Percentiles rank a stretch among this genome's conserved stretches.
These are phyloP conservation scores for Paramormyrops kingsleyae DNA, from an alignment of 2,113 vertebrate species.

Conservation along the genomic window DNA sequence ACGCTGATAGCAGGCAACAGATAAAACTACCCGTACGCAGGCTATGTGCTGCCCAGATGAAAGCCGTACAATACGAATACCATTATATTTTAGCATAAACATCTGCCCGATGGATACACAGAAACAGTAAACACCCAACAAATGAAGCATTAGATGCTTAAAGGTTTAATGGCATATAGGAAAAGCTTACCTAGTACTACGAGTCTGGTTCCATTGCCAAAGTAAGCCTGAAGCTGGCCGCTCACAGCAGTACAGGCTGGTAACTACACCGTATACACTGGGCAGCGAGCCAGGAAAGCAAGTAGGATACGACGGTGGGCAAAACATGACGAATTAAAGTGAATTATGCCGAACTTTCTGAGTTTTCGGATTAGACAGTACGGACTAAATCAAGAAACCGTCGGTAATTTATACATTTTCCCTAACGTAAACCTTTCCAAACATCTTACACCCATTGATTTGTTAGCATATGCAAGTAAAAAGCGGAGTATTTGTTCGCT, in stretches of 20 bases:
- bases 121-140: not conserved
- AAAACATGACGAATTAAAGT: not conserved
- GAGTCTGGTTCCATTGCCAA: constrained; percentile 45
- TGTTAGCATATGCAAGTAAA: not conserved
- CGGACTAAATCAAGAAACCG: not conserved
- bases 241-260: constrained; percentile 28
- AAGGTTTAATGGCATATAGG: not conserved
- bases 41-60: not conserved
- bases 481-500: not conserved
- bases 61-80: not conserved
- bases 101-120: not conserved
- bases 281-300: constrained; percentile 29
- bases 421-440: not conserved
- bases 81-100: not conserved
- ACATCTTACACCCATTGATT: not conserved
- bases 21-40: constrained; percentile 44
- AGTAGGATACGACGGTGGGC: not conserved
- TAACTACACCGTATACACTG: constrained; percentile 22
- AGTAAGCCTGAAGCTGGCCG: constrained; percentile 28
- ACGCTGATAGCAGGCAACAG: constrained; percentile 52
- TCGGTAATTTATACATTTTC: not conserved
- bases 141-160: not conserved
- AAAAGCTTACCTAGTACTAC: constrained; percentile 42
- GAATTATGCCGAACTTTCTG: not conserved
- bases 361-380: not conserved